Evolutionary conservation across 2,797 vertebrate genomes (phyloP), one percentile per base, ranked within the genome.

Genomic region (Euthynnus affinis): DNA sequence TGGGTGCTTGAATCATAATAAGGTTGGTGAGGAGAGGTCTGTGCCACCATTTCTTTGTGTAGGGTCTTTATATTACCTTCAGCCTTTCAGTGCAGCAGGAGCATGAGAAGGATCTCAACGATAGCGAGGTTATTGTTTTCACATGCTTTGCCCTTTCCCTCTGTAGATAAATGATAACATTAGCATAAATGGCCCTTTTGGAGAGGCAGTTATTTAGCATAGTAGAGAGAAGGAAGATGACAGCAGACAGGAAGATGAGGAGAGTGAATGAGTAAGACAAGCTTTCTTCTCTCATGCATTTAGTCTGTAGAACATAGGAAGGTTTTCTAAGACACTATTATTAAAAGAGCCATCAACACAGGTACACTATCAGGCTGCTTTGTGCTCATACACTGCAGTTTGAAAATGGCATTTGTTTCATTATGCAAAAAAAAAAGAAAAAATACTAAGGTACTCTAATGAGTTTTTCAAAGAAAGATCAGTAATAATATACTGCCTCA

Each of bases 101-200:
- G 64, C 15, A 25, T 64, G 60, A 37, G 64, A 52, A n/a, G 56
- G 73, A 72, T 74, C 58, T 49, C 52, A 80, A 59, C 56, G 46
- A 74, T 55, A 71, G 65, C 40, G 68, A 56, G 17, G 60, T 69
- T 82, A 76, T 82, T 75, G 77, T 83, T 70, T 77, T 58, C 65
- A 62, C 66, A 58, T 46, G 65, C 77, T 65, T 53, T 80, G 71
- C 44, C 71, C 77, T 80, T 80, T 81, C 37, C 34, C 51, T 40
- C 10, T 29, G 48, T 66, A 68, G 74, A 83, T 68, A 71, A 86
- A 83, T 83, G 67, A 78, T 67, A 25, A 53, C 66, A 86, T 82
- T 81, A 81, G 81, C 84, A 83, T 86, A 75, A 78, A 86, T 4
- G 9, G 71, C 67, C 51, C 56, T 74, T 71, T 68, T 61, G 12